Evolutionary conservation across 2,888 invertebrate genomes (phyloP).

Genomic region (Choreutis nemorana): DNA sequence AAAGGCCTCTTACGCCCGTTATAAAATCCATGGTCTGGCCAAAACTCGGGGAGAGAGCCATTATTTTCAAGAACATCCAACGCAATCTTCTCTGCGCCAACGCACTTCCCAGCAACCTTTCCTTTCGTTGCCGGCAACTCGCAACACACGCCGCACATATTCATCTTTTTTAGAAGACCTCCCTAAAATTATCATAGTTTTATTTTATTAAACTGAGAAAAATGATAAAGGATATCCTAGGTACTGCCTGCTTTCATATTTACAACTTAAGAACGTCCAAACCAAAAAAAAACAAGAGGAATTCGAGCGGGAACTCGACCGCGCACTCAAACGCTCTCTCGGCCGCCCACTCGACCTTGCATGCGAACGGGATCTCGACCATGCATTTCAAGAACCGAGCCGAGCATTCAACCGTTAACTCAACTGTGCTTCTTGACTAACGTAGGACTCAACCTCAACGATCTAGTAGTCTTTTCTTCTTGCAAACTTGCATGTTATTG

Average conservation of each 20-base stretch:
- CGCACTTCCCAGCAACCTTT: constrained; percentile 16
- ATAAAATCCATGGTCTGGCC: constrained; percentile 34
- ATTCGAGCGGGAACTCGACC: too few species aligned
- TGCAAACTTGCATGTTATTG: too few species aligned
- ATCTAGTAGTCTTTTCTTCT: too few species aligned
- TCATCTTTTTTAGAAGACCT: constrained; percentile 18
- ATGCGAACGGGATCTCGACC: too few species aligned
- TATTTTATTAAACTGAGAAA: not conserved
- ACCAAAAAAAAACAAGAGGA: too few species aligned
- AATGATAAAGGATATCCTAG: not conserved
- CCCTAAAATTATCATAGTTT: constrained; percentile 18
- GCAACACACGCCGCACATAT: constrained; percentile 41
- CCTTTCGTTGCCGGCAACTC: constrained; percentile 10
- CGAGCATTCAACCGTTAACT: too few species aligned
- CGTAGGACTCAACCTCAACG: too few species aligned
- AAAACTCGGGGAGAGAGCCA: constrained; percentile 18
- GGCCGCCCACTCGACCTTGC: too few species aligned
- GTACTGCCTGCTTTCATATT: not conserved
- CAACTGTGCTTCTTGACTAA: too few species aligned
- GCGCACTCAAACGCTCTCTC: too few species aligned
- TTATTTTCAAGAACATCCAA: constrained; percentile 11
- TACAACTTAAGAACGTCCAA: not conserved
- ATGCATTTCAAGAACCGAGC: too few species aligned
- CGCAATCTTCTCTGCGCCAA: constrained; percentile 35
- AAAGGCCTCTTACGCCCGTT: constrained; percentile 44